Evolutionary conservation across 2,797 vertebrate species (phyloP).

Genomic region (Sebastes oblongus): DNA sequence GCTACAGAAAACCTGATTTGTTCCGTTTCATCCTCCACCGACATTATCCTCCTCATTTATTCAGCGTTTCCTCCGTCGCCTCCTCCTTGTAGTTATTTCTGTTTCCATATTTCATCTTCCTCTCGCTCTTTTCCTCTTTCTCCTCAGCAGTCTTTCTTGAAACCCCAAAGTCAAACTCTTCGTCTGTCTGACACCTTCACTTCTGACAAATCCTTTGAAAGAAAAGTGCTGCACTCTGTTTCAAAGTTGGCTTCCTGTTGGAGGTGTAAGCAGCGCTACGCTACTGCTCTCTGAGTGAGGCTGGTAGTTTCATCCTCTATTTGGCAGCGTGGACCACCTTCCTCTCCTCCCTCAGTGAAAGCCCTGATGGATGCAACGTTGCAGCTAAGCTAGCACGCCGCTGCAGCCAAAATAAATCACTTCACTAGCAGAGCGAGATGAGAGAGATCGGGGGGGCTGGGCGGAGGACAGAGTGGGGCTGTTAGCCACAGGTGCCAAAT

Average conservation of each 20-base stretch:
- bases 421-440: slow-evolving; percentile 41
- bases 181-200: not conserved
- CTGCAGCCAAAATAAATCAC: slow-evolving; percentile 70
- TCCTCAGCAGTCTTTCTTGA: not conserved
- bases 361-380: slow-evolving; percentile 57
- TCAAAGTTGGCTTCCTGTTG: not conserved
- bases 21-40: slow-evolving; percentile 32
- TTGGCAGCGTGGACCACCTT: slow-evolving; percentile 26
- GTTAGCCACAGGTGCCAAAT: slow-evolving; percentile 71
- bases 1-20: slow-evolving; percentile 24
- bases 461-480: slow-evolving; percentile 47
- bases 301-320: slow-evolving; percentile 16
- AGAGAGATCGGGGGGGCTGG: slow-evolving; percentile 12
- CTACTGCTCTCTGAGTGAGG: slow-evolving; percentile 4
- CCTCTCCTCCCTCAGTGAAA: slow-evolving; percentile 3
- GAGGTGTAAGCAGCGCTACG: not conserved
- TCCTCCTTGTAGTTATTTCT: slow-evolving; percentile 18
- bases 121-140: not conserved
- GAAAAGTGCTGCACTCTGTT: not conserved
- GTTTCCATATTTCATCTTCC: slow-evolving; percentile 9
- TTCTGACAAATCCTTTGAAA: not conserved
- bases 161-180: not conserved
- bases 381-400: slow-evolving; percentile 33
- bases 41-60: slow-evolving; percentile 38
- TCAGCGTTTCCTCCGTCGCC: slow-evolving; percentile 15